Percentiles rank a stretch among this genome's conserved stretches.
Conservation (phyloP, 2,797 vertebrate species). For the Tarsius wallacei region DNA sequence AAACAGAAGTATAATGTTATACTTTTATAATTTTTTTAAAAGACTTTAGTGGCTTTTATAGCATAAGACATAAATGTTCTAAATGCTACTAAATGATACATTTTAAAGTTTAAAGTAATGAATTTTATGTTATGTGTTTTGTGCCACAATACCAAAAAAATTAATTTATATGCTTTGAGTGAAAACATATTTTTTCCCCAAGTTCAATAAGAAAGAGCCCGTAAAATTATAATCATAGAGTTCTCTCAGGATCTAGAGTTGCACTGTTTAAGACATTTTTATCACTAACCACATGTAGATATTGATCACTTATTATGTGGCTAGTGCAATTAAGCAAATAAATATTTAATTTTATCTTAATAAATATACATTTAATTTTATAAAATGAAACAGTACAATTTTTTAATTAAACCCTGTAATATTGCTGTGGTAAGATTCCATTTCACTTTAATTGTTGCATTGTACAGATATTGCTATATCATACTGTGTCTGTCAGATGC, state of each 20-base stretch:
- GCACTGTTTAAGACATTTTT: background rate
- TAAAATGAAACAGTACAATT: background rate
- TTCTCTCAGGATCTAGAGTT: background rate
- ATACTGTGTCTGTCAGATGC: background rate
- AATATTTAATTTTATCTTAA: background rate
- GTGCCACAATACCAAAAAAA: background rate
- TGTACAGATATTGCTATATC: background rate
- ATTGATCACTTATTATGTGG: background rate
- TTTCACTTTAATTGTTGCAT: background rate
- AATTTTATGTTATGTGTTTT: background rate
- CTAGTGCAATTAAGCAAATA: background rate
- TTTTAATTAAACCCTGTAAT: background rate
- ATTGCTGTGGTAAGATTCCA: background rate
- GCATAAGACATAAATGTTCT: background rate
- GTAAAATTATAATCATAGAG: background rate
- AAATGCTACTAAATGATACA: background rate
- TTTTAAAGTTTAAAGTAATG: background rate
- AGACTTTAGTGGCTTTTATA: background rate
- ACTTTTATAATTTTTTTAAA: background rate
- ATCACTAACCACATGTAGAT: background rate
- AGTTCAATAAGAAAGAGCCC: background rate
- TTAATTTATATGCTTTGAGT: background rate
- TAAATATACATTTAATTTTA: conserved; percentile 3
- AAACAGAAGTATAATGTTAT: background rate
- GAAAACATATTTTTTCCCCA: background rate